A percentile compares a stretch with the other conserved stretches of the same genome.
These are phyloP conservation scores for Anas georgica DNA, from an alignment of 2,797 vertebrate genomes.

Conservation along the genomic window DNA sequence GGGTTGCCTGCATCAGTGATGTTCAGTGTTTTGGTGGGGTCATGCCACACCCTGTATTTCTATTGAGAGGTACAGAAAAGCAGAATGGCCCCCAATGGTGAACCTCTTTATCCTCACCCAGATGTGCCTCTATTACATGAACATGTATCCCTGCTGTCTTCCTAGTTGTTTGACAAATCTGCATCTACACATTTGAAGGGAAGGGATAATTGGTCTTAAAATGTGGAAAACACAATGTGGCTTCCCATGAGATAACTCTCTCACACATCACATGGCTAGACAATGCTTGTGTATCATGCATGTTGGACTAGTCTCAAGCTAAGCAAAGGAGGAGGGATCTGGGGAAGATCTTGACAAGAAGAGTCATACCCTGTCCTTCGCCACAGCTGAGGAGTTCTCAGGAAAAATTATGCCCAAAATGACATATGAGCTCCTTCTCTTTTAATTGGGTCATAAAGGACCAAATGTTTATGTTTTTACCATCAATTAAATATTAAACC, in stretches of 20 bases:
- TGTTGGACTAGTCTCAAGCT: neutral
- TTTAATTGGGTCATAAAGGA: neutral
- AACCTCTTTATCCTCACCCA: neutral
- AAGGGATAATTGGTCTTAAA: neutral
- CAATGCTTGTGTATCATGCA: fast-evolving
- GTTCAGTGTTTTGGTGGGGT: neutral
- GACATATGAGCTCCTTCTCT: neutral
- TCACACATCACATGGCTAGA: fast-evolving
- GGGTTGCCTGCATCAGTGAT: neutral
- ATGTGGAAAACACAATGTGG: neutral
- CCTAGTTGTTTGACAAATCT: neutral
- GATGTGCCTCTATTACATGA: neutral
- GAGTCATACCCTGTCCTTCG: neutral
- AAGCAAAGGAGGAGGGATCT: neutral
- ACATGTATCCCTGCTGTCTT: neutral
- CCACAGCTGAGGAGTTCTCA: neutral
- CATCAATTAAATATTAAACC: neutral
- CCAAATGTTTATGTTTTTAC: neutral
- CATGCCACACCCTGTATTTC: neutral
- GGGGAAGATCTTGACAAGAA: neutral
- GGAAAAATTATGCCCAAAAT: neutral
- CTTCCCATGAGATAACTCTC: neutral
- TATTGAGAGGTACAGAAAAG: neutral
- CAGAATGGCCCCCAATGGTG: no score
- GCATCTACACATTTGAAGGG: neutral